phyloP scores from a whole-genome alignment of 2,888 invertebrate species.

The Tenthredo notha region DNA sequence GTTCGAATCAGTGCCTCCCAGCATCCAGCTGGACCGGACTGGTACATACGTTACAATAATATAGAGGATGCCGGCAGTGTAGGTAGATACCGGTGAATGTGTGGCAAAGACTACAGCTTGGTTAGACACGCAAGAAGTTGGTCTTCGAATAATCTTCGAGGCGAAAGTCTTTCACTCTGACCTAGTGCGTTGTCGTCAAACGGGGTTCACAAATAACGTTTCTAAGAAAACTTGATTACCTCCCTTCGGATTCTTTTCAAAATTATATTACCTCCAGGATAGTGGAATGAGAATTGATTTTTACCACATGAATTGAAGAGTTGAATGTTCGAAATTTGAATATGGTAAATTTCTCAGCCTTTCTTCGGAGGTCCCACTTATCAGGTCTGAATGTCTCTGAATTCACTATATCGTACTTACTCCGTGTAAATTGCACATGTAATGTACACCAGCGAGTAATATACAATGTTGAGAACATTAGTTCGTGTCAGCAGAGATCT shows the following conservation, averaged over 20 bases:
- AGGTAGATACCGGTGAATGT: constrained; percentile 41
- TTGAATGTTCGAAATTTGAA: not conserved
- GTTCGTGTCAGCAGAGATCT: constrained; percentile 19
- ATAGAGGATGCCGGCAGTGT: not conserved
- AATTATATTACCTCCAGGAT: not conserved
- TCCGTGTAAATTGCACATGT: not conserved
- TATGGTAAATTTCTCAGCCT: not conserved
- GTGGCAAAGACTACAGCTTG: not conserved
- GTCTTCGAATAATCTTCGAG: constrained; percentile 33
- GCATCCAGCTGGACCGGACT: constrained; percentile 44
- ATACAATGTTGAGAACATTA: constrained; percentile 6
- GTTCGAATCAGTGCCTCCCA: constrained; percentile 36
- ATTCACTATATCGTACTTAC: not conserved
- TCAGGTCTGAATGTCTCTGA: not conserved
- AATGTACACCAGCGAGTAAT: not conserved
- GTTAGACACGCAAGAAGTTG: constrained; percentile 20
- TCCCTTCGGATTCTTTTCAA: not conserved
- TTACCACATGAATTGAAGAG: not conserved
- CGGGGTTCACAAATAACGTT: not conserved
- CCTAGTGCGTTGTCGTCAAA: constrained; percentile 41
- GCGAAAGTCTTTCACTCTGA: constrained; percentile 49
- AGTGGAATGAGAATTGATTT: constrained; percentile 25
- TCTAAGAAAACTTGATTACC: constrained; percentile 17
- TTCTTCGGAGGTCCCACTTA: not conserved
- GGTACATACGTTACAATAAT: not conserved